These are phyloP conservation scores for Psettodes erumei DNA, from an alignment of 2,113 vertebrate genomes.

Conservation along the genomic window DNA sequence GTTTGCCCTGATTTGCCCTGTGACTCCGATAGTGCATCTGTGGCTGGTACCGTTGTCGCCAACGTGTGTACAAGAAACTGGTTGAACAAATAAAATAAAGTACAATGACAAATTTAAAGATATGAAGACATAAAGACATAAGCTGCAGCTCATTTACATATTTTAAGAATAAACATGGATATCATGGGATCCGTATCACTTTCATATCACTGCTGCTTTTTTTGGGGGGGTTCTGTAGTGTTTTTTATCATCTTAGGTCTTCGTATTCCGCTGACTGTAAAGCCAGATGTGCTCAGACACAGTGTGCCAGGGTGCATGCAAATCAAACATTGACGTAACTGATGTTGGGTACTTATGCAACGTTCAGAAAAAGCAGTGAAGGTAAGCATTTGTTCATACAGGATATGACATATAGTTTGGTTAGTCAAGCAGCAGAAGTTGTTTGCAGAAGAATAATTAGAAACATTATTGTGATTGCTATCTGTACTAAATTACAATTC, in stretches of 20 bases:
- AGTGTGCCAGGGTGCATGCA: not conserved
- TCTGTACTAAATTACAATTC: not conserved
- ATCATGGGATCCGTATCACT: not conserved
- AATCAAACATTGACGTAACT: conserved; percentile 14
- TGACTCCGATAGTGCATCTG: not conserved
- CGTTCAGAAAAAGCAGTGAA: not conserved
- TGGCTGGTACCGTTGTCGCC: not conserved
- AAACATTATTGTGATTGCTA: not conserved
- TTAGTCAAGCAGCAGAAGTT: not conserved
- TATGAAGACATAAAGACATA: not conserved
- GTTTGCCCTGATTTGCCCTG: not conserved
- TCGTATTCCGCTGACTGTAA: not conserved
- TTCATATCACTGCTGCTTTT: not conserved
- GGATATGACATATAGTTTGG: conserved; percentile 23
- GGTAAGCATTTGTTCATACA: not conserved
- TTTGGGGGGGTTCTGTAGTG: not conserved
- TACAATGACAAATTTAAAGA: not conserved
- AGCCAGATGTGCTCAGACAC: not conserved
- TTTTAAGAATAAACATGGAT: not conserved
- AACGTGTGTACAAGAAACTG: not conserved
- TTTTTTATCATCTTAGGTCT: not conserved
- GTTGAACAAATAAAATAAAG: not conserved
- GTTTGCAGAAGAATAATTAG: not conserved
- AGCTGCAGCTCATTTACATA: not conserved
- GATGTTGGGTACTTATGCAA: conserved; percentile 13